Evolutionary conservation across 2,113 vertebrate species (phyloP).

Genomic region (Myotis davidii): DNA sequence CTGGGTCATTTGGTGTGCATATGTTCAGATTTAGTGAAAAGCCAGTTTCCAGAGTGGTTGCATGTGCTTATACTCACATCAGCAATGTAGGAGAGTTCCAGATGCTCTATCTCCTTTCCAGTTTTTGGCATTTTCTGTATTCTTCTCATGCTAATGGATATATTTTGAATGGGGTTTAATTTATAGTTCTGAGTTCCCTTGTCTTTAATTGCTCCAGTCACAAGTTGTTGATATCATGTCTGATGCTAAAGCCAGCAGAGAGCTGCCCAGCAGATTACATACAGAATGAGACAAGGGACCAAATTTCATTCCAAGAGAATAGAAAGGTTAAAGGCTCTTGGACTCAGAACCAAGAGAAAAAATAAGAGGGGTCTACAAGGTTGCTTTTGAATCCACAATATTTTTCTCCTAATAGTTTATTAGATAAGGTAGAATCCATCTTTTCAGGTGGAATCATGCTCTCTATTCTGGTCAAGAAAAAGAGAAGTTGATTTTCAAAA

Average conservation of each 20-base stretch:
- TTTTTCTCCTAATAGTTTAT: neutral
- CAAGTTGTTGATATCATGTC: neutral
- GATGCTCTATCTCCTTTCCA: neutral
- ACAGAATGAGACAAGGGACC: neutral
- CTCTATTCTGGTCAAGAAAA: conserved; percentile 23
- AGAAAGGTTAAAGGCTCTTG: neutral
- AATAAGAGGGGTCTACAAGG: neutral
- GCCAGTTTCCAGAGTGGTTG: neutral
- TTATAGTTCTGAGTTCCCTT: neutral
- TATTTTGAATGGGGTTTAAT: neutral
- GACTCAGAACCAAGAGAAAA: neutral
- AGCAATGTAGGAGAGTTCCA: neutral
- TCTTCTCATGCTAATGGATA: neutral
- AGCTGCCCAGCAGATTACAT: neutral
- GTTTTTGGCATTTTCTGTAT: neutral
- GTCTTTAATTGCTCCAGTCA: neutral
- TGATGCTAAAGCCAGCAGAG: neutral
- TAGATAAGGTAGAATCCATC: neutral
- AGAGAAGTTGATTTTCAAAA: neutral
- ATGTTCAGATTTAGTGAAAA: conserved; percentile 9
- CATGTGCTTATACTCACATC: neutral
- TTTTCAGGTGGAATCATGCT: neutral
- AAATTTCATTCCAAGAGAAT: neutral
- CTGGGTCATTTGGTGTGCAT: neutral
- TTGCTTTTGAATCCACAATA: conserved; percentile 42